Base-by-base conservation (phyloP, 2,113 vertebrate species). In the Aldabrachelys gigantea region DNA sequence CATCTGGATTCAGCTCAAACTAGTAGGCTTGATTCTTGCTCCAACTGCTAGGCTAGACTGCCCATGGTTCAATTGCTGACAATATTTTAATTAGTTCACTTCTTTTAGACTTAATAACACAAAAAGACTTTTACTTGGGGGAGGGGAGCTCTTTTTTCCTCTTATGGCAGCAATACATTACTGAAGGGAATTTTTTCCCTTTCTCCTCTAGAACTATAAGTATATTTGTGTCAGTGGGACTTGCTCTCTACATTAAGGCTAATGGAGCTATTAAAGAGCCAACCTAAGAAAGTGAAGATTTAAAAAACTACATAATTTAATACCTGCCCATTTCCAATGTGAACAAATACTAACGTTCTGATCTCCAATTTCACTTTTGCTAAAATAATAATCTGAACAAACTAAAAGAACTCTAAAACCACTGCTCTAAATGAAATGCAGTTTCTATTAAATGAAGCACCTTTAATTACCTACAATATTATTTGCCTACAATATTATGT, bases 391-490 rank as follows among this genome's bases (percentile, higher is more conserved):
- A 41, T 22, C 72, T 14, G 4, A 24, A 41, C 25, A 54, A 49
- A 21, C 53, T 25, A 22, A 16, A 1, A 88, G 89, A 94, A 94
- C 53, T 50, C 72, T 41, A 41, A 47, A 89, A 75, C 88, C 88
- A 24, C 79, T 91, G 27, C 65, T 83, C 85, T 94, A 82, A 13
- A 8, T 41, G 50, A 91, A 95, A 82, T 47, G 53, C 2, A 56
- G 65, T 89, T 92, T 95, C 53, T 38, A 10, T 2, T 0, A 93
- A 96, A 95, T 84, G 2, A 92, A 94, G 56, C 53, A 90, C 84
- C 27, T 92, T 95, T 13, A 95, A 87, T 92, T 94, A 89, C 92
- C 22, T 94, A n/a, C 84, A 59, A 57, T 85, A 78, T 93, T 93
- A 92, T 85, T 91, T 94, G 89, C 92, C 22, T 94, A n/a, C 84